Evolutionary conservation across 2,888 invertebrate genomes (phyloP).

Genomic region (Xestia rhomboidea): DNA sequence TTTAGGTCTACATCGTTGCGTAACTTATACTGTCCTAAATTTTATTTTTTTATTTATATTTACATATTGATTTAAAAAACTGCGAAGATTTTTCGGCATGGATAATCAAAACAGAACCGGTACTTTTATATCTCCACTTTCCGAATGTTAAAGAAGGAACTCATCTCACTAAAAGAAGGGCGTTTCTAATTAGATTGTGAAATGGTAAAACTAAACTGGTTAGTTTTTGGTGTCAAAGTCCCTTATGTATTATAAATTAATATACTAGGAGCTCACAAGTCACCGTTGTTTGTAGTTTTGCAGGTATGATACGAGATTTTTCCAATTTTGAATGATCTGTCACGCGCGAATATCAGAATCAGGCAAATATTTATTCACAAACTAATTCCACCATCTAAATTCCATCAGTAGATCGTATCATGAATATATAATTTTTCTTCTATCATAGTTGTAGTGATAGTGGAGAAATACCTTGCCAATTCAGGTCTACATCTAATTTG

Average conservation of each 20-base stretch:
- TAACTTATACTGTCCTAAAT: too few species aligned
- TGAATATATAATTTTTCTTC: constrained; percentile 17
- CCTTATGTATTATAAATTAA: not conserved
- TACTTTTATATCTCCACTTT: not conserved
- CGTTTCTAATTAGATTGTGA: constrained; percentile 25
- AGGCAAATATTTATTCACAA: constrained; percentile 1
- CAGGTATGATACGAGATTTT: not conserved
- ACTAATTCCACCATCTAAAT: not conserved
- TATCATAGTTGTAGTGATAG: constrained; percentile 2
- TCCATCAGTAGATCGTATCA: constrained; percentile 3
- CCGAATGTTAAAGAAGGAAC: not conserved
- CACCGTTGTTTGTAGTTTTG: not conserved
- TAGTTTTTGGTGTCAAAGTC: not conserved
- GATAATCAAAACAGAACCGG: not conserved
- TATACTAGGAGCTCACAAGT: not conserved
- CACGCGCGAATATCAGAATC: not conserved
- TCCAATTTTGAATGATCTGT: not conserved
- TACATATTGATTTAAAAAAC: not conserved
- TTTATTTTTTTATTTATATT: too few species aligned
- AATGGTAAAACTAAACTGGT: constrained; percentile 10
- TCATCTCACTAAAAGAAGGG: not conserved
- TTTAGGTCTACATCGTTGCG: too few species aligned
- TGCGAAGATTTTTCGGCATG: not conserved
- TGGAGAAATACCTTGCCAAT: constrained; percentile 2
- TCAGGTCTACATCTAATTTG: constrained; percentile 9